Evolutionary conservation across 2,888 invertebrate genomes (phyloP), one percentile per base, ranked within the genome.

Genomic region (Conchocele bisecta): DNA sequence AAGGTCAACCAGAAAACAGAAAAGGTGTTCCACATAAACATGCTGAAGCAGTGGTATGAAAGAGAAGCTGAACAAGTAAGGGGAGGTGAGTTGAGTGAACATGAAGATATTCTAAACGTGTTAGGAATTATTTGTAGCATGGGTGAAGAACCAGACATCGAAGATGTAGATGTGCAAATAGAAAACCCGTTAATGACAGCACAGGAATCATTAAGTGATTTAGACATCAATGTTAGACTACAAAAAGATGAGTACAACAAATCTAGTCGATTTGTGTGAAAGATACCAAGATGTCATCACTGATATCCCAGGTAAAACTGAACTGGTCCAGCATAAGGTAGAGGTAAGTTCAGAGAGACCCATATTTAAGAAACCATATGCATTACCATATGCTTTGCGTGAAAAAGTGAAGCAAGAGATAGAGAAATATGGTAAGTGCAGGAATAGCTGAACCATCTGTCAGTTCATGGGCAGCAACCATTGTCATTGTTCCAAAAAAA

Each of bases 1-100:
- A 29, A 48, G n/a, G 5, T 64, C 7, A 26, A 13, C 7, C 39
- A 39, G n/a, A 44, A 46, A 6, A 41, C 35, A 44, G 26, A 56
- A 33, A 57, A 35, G 0, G 20, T 37, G 9, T 65, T 28, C 26
- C 50, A 58, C 35, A 46, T 56, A 13, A 65, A 58, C 29, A 44
- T 65, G 57, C 35, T 65, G 35, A 65, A 65, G 29, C 4, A 44
- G 13, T 65, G 39, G 39, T 20, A 50, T 44, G 50, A 56, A 4
- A 24, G 50, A 20, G 33, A 48, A 1, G 9, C 5, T 20, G 31
- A 41, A 13, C 24, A 22, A 11, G 7, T 17, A 13, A 6, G 5
- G 22, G 4, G 7, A 9, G 5, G 5, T 7, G 20, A n/a, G 15
- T 5, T 28, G 5, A 46, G 9, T n/a, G n/a, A n/a, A n/a, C n/a